Evolutionary conservation across 2,797 vertebrate species (phyloP).

Genomic region (Cryptoprocta ferox): DNA sequence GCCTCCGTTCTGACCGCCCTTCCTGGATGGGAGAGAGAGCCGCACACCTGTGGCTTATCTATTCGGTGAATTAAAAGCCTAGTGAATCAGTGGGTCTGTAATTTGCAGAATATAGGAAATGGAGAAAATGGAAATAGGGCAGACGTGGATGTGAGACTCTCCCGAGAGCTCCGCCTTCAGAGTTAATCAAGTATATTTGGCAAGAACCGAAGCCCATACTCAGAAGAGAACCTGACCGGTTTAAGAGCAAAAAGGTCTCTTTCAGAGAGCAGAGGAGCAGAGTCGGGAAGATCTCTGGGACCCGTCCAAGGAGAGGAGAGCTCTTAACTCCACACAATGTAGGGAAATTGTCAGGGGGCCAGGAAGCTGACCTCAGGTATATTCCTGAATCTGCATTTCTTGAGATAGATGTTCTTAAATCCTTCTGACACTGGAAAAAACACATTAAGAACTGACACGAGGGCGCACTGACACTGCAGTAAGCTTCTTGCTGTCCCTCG

Average conservation of each 20-base stretch:
- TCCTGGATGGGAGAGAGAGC: neutral
- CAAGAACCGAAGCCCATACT: neutral
- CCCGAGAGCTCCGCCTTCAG: no score
- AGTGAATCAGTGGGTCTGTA: neutral
- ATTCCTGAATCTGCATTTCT: neutral
- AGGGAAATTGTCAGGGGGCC: neutral
- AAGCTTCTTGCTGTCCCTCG: neutral
- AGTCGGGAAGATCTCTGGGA: neutral
- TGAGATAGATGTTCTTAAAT: neutral
- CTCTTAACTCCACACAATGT: no score
- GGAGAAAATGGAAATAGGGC: neutral
- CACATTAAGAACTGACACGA: fast-evolving
- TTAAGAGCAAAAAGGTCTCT: neutral
- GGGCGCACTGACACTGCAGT: fast-evolving
- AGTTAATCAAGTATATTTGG: neutral
- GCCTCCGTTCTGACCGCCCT: fast-evolving
- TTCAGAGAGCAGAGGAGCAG: neutral
- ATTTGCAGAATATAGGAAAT: neutral
- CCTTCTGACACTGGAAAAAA: neutral
- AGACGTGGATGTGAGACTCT: no score
- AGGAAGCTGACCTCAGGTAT: neutral
- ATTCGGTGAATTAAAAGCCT: neutral
- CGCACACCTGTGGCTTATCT: neutral
- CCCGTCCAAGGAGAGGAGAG: neutral
- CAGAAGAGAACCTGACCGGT: neutral